phyloP scores from a whole-genome alignment of 35 echinoderm and acorn worm species.

The Hemicentrotus pulcherrimus region DNA sequence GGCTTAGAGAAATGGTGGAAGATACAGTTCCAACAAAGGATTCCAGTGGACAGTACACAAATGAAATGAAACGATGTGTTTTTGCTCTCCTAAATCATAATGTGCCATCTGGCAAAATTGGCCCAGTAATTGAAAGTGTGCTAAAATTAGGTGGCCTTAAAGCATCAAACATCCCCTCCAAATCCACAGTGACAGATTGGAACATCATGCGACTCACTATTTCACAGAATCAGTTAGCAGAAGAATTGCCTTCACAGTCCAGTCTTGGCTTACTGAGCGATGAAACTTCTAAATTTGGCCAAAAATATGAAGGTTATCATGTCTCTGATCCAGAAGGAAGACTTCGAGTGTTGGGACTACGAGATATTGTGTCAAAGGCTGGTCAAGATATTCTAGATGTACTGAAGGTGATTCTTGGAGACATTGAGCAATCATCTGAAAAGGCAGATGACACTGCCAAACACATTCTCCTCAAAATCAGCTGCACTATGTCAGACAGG shows the following conservation, averaged over 20 bases:
- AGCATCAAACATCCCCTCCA: slow-evolving; percentile 5
- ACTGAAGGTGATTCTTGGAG: slow-evolving; percentile 49
- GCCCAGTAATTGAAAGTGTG: slow-evolving; percentile 32
- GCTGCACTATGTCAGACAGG: slow-evolving; percentile 49
- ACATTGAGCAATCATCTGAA: slow-evolving; percentile 25
- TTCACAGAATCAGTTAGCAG: slow-evolving; percentile 49
- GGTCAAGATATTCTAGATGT: slow-evolving; percentile 54
- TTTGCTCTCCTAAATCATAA: slow-evolving; percentile 50
- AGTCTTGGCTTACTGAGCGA: slow-evolving; percentile 27
- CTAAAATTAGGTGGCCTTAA: slow-evolving; percentile 54
- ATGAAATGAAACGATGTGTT: slow-evolving; percentile 50
- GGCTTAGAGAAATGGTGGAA: slow-evolving; percentile 58
- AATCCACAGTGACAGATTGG: slow-evolving; percentile 52
- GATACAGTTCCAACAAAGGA: slow-evolving; percentile 28
- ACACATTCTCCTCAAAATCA: slow-evolving; percentile 38
- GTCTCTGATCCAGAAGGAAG: slow-evolving; percentile 4
- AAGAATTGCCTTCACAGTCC: slow-evolving; percentile 43
- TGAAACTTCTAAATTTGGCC: slow-evolving; percentile 13
- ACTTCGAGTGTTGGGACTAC: slow-evolving; percentile 27
- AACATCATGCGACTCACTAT: slow-evolving; percentile 56
- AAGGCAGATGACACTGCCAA: slow-evolving; percentile 20
- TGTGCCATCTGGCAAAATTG: slow-evolving; percentile 39
- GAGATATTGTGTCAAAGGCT: slow-evolving; percentile 48
- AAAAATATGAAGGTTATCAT: slow-evolving; percentile 20
- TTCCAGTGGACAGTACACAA: slow-evolving; percentile 21